A percentile compares a stretch with the other conserved stretches of the same genome.
These are phyloP conservation scores for Centroberyx gerrardi DNA, from an alignment of 2,797 vertebrate genomes.

Conservation along the genomic window DNA sequence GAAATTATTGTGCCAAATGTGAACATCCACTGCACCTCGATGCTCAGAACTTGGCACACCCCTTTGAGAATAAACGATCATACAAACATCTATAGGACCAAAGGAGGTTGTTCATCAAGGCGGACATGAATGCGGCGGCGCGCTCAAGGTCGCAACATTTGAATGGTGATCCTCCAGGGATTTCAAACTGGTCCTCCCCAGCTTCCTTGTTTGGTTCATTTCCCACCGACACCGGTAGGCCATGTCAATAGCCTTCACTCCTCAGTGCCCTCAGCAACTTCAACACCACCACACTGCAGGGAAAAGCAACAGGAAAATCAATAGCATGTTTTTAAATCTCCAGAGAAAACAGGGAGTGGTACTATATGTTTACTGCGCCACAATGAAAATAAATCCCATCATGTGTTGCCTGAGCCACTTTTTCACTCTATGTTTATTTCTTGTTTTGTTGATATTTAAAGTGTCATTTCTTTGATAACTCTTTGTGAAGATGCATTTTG, in stretches of 20 bases:
- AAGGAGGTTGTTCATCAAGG: neutral
- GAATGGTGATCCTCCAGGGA: conserved; percentile 17
- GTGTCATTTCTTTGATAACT: neutral
- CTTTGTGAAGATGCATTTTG: neutral
- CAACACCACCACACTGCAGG: conserved; percentile 18
- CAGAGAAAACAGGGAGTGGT: conserved; percentile 28
- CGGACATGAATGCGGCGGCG: neutral
- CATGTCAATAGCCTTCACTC: conserved; percentile 65
- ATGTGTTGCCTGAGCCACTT: conserved; percentile 20
- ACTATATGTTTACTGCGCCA: conserved; percentile 49
- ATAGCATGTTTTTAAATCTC: conserved; percentile 67
- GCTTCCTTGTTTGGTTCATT: conserved; percentile 57
- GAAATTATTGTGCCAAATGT: neutral
- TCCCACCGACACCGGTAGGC: conserved; percentile 47
- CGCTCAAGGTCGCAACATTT: conserved; percentile 47
- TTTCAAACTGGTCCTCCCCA: conserved; percentile 18
- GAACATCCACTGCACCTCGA: neutral
- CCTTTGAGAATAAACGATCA: conserved; percentile 13
- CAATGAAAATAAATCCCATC: conserved; percentile 59
- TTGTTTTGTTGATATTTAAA: neutral
- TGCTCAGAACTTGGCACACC: neutral
- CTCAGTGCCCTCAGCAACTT: conserved; percentile 47
- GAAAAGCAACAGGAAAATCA: conserved; percentile 66
- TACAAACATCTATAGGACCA: neutral
- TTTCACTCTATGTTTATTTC: conserved; percentile 11